phyloP scores from a whole-genome alignment of 2,888 invertebrate genomes.

The Cactoblastis cactorum region DNA sequence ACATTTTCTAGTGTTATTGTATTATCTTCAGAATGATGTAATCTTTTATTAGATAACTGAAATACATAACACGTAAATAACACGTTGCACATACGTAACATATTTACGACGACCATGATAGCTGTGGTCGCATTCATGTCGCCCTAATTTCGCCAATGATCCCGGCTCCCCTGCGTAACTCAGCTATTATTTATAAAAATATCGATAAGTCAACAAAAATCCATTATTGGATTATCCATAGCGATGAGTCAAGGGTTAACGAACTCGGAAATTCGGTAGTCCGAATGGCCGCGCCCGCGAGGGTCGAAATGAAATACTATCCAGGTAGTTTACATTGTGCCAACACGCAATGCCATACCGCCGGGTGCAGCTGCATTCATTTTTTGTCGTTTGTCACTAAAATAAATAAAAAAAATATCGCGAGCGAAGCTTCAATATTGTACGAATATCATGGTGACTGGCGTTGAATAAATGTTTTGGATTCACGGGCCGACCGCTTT shows the following conservation, averaged over 20 bases:
- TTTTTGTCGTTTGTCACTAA: slow-evolving; percentile 3
- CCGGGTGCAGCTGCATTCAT: slow-evolving; percentile 12
- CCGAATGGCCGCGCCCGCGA: slow-evolving; percentile 3
- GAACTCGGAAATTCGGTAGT: slow-evolving; percentile 22
- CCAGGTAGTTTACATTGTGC: slow-evolving; percentile 11
- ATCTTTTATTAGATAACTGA: background rate
- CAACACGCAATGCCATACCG: slow-evolving; percentile 8
- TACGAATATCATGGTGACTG: slow-evolving; percentile 1
- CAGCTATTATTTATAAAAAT: background rate
- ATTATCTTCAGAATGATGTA: too few relatives aligned
- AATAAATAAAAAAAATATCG: background rate
- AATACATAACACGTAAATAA: background rate
- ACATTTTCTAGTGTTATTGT: too few relatives aligned
- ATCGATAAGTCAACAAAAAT: slow-evolving; percentile 5
- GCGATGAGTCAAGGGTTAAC: slow-evolving; percentile 24
- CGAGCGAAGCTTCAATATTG: background rate
- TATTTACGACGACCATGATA: background rate
- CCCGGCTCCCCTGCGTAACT: background rate
- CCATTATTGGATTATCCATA: slow-evolving; percentile 17
- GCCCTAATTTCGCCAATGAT: background rate
- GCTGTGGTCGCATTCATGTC: background rate
- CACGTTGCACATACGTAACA: too few relatives aligned
- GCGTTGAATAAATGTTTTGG: background rate
- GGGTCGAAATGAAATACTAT: slow-evolving; percentile 10
- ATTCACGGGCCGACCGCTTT: slow-evolving; percentile 1